Evolutionary conservation across 2,797 vertebrate species (phyloP), one percentile per base, ranked within the genome.

Genomic region (Poeciliopsis infans): DNA sequence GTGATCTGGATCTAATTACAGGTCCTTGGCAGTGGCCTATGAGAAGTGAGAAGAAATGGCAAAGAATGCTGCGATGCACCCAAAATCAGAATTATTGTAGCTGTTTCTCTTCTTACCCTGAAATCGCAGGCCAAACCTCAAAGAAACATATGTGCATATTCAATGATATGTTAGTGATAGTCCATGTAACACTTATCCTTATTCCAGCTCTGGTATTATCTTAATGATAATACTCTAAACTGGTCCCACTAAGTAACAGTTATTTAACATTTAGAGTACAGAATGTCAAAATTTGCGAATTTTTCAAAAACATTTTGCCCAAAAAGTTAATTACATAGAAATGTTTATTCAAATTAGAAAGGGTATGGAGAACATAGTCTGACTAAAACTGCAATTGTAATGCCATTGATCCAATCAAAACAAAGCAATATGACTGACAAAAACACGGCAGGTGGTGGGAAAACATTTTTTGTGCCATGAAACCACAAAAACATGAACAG

Each of bases 1-100:
- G 81, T 76, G 82, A 82, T 86, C 76, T 77, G 74, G 79, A 88
- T 88, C 83, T 74, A 46, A 88, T 93, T 91, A 88, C 79, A 82
- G 77, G 83, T 79, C 8, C 74, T 43, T 18, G 69, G 75, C 83
- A 83, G 88, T 76, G 83, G 49, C 57, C 61, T 69, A 47, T 75
- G 69, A 79, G 75, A 81, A 79, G 57, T 78, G 45, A 85, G 55
- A 74, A 72, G 74, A 75, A 47, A 71, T 59, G 46, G n/a, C 33
- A 43, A 74, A 85, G n/a, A 78, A 46, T 45, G 33, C 28, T 57
- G 31, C 79, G 2, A 90, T 80, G 88, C 53, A 74, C 11, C 74
- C 61, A 49, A 36, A 81, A 86, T 74, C 78, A 83, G 45, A 55
- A 88, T 43, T 77, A 82, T 88, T 85, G 12, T 15, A 70, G 41